Base-by-base conservation (phyloP, 2,113 vertebrate genomes). In the Strix uralensis region DNA sequence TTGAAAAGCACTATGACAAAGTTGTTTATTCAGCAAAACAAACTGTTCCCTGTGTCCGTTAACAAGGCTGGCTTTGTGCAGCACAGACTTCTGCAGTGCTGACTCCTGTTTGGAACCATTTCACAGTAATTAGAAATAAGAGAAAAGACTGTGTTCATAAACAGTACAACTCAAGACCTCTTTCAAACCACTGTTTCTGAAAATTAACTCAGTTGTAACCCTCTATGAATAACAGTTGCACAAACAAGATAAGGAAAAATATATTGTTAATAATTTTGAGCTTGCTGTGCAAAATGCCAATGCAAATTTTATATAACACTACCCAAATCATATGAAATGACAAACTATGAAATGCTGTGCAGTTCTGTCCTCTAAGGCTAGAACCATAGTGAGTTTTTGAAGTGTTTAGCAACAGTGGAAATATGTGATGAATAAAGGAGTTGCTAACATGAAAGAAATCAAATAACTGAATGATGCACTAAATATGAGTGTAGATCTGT, bases 121-220 rank as follows among this genome's bases (percentile, higher is more conserved):
- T 97, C 97, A 94, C 97, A 97, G 96, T 98, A 98, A 98, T 98
- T 98, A 98, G 96, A 97, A 98, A 98, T 96, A 97, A 98, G 96
- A 98, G 96, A 98, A 98, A 98, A 98, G 94, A 55, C 92, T 58
- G 92, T 96, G 95, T 97, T 98, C 97, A 69, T 83, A 96, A 97
- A 94, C 81, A 89, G 86, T 46, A 55, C 65, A 59, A 85, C 93
- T 96, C 92, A 91, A 93, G 88, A 96, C 89, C 59, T 89, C 92
- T 94, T 98, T 97, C 96, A 97, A 97, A 93, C 61, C 72, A 71
- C 81, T 97, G 93, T 97, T 96, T 97, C 92, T 93, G 90, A 97
- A 97, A 98, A 98, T 98, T 98, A 98, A 98, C 98, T 98, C 96
- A 70, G 94, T 96, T 97, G 96, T 98, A 98, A 96, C 88, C 79